Percentiles rank a stretch among this genome's conserved stretches.
Evolutionary conservation across 2,888 invertebrate genomes (phyloP).

Genomic region (Mythimna loreyi): DNA sequence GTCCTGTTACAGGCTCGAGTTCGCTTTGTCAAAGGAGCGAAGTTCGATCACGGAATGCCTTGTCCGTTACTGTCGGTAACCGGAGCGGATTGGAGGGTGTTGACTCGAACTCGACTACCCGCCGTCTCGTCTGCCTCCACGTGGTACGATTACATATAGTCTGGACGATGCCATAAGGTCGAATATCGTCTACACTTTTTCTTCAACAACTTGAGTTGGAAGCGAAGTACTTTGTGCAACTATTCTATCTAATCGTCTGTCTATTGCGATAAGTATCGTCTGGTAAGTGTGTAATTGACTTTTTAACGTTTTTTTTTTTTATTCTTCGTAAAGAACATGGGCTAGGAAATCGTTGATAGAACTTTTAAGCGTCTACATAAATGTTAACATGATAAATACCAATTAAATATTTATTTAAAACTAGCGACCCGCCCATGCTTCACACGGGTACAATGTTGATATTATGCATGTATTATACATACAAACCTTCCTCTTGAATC

Average conservation of each 20-base stretch:
- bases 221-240: not conserved
- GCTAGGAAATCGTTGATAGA: no score
- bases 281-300: not conserved
- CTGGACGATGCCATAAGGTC: not conserved
- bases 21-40: slow-evolving; percentile 17
- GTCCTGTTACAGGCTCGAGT: slow-evolving; percentile 8
- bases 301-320: not conserved
- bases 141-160: slow-evolving; percentile 15
- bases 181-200: slow-evolving; percentile 14
- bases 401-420: no score
- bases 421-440: no score
- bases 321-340: not conserved
- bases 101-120: slow-evolving; percentile 26
- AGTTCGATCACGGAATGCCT: slow-evolving; percentile 15
- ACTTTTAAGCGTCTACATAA: no score
- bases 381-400: no score
- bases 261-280: not conserved
- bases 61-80: slow-evolving; percentile 27
- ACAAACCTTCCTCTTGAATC: no score
- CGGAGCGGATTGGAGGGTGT: slow-evolving; percentile 35
- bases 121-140: slow-evolving; percentile 16
- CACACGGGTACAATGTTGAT: no score
- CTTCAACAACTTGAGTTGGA: not conserved
- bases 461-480: no score
- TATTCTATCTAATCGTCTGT: not conserved